Evolutionary conservation across 2,888 invertebrate species (phyloP).

Genomic region (Calliscelio sp.): DNA sequence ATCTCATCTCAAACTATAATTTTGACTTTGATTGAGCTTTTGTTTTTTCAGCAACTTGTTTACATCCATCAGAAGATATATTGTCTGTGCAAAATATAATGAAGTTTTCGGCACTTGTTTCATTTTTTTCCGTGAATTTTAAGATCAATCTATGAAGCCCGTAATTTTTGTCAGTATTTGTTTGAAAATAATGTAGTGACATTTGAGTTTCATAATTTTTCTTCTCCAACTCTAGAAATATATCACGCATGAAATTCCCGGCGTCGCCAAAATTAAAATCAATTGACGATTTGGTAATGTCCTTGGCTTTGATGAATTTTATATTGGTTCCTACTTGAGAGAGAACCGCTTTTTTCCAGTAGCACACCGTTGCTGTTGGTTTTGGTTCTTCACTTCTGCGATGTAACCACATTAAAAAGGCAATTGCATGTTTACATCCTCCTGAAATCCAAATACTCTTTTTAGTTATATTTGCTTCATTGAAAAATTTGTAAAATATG

Average conservation of each 20-base stretch:
- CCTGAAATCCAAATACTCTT: too few species aligned
- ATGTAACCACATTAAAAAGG: slow-evolving; percentile 74
- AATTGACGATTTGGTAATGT: slow-evolving; percentile 8
- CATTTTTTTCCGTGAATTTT: slow-evolving; percentile 4
- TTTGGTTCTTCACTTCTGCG: slow-evolving; percentile 71
- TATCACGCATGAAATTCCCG: neutral
- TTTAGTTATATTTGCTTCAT: too few species aligned
- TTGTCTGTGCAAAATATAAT: neutral
- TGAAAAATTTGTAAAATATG: too few species aligned
- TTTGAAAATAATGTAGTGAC: slow-evolving; percentile 17
- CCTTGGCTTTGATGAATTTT: slow-evolving; percentile 37
- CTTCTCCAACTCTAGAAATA: too few species aligned
- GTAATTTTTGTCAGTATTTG: slow-evolving; percentile 26
- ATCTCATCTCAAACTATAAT: slow-evolving; percentile 46
- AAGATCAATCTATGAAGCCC: slow-evolving; percentile 25
- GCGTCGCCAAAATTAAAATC: neutral
- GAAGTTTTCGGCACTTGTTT: slow-evolving; percentile 22
- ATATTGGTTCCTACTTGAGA: slow-evolving; percentile 56
- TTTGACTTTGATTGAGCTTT: slow-evolving; percentile 34
- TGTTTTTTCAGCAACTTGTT: slow-evolving; percentile 3
- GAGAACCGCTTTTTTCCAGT: slow-evolving; percentile 70
- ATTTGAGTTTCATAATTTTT: neutral
- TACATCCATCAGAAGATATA: slow-evolving; percentile 33
- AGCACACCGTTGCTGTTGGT: slow-evolving; percentile 67
- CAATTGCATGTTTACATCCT: slow-evolving; percentile 70